phyloP scores from a whole-genome alignment of 2,888 invertebrate species.

The Notodonta dromedarius region DNA sequence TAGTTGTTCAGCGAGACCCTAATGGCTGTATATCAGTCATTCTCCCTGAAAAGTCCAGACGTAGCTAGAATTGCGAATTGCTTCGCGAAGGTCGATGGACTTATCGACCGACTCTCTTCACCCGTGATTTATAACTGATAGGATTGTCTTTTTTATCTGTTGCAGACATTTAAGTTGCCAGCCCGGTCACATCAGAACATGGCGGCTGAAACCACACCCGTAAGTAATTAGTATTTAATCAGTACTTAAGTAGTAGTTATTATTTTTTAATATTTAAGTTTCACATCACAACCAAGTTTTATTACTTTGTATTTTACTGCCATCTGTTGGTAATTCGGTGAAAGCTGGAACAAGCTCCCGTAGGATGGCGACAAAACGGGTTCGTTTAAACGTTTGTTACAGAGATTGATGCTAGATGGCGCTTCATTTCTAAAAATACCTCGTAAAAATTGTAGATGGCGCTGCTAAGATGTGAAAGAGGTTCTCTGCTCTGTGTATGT shows the following conservation, averaged over 20 bases:
- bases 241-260: neutral
- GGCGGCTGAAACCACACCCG: slow-evolving; percentile 72
- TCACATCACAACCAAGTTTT: slow-evolving; percentile 58
- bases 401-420: slow-evolving; percentile 29
- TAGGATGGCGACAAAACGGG: slow-evolving; percentile 24
- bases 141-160: slow-evolving; percentile 47
- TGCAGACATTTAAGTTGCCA: slow-evolving; percentile 68
- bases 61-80: slow-evolving; percentile 41
- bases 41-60: slow-evolving; percentile 23
- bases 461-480: slow-evolving; percentile 22
- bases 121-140: slow-evolving; percentile 38
- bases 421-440: slow-evolving; percentile 13
- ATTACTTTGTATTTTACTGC: slow-evolving; percentile 45
- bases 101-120: slow-evolving; percentile 40
- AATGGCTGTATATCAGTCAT: slow-evolving; percentile 24
- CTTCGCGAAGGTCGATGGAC: slow-evolving; percentile 45
- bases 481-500: neutral
- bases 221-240: slow-evolving; percentile 52
- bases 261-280: slow-evolving; percentile 30
- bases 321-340: slow-evolving; percentile 54
- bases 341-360: slow-evolving; percentile 35
- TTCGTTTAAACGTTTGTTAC: slow-evolving; percentile 8
- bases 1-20: slow-evolving; percentile 13
- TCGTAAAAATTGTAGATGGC: slow-evolving; percentile 39
- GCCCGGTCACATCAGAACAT: slow-evolving; percentile 53